Evolutionary conservation across 2,888 invertebrate genomes (phyloP).

Genomic region (Oscheius sp.): DNA sequence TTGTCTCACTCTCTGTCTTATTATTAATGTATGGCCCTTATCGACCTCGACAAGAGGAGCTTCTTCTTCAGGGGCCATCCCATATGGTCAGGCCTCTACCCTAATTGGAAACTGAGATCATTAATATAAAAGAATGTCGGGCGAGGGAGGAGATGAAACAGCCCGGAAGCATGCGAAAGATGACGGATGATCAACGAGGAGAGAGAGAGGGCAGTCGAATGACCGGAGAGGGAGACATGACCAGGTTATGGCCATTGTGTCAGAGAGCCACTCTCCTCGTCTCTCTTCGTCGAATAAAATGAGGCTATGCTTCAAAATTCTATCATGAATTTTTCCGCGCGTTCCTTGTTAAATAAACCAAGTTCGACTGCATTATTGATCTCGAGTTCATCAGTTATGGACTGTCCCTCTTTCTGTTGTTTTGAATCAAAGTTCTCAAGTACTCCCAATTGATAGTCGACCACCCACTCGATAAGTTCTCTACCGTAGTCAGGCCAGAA

Average conservation of each 20-base stretch:
- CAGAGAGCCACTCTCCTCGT: background rate
- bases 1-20: slow-evolving; percentile 16
- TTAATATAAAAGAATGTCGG: slow-evolving; percentile 38
- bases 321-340: slow-evolving; percentile 32
- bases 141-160: slow-evolving; percentile 28
- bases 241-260: background rate
- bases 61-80: background rate
- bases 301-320: slow-evolving; percentile 28
- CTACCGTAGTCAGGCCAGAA: slow-evolving; percentile 21
- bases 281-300: background rate
- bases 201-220: background rate
- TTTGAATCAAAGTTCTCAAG: background rate
- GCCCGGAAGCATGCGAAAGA: slow-evolving; percentile 34
- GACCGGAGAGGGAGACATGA: background rate
- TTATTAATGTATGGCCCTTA: slow-evolving; percentile 36
- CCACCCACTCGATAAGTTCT: too few relatives aligned
- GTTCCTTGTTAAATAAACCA: slow-evolving; percentile 33
- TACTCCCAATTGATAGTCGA: too few relatives aligned
- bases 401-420: background rate
- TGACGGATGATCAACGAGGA: slow-evolving; percentile 21
- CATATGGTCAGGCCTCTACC: slow-evolving; percentile 17
- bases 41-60: background rate
- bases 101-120: slow-evolving; percentile 35
- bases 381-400: background rate
- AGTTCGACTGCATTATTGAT: slow-evolving; percentile 28